Evolutionary conservation across 2,888 invertebrate species (phyloP).

Genomic region (Helobdella robusta): DNA sequence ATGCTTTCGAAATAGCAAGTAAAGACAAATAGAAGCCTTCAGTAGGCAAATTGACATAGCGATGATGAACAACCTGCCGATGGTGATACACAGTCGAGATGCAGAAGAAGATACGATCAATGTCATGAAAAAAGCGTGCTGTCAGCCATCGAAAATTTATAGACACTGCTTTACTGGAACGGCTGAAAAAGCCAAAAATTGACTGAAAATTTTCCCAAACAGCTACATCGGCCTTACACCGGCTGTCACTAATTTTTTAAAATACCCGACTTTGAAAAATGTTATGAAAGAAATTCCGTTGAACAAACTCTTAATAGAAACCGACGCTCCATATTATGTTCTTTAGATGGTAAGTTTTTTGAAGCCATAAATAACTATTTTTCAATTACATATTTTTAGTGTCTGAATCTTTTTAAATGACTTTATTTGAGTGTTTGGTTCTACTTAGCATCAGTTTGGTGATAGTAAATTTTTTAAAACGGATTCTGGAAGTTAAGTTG

Average conservation of each 20-base stretch:
- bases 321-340: conserved; percentile 53
- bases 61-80: conserved; percentile 43
- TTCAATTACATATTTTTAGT: too few relatives aligned
- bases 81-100: conserved; percentile 52
- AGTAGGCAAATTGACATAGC: conserved; percentile 48
- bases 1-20: conserved; percentile 39
- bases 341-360: conserved; percentile 42
- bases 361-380: too few relatives aligned
- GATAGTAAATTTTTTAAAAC: too few relatives aligned
- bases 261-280: conserved; percentile 40
- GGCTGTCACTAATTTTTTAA: conserved; percentile 41
- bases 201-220: conserved; percentile 50
- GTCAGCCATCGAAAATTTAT: conserved; percentile 43
- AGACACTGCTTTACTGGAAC: conserved; percentile 51
- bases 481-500: too few relatives aligned
- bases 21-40: conserved; percentile 48
- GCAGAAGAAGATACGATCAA: conserved; percentile 49
- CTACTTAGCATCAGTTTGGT: too few relatives aligned
- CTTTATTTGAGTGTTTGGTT: too few relatives aligned
- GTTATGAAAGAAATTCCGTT: conserved; percentile 48
- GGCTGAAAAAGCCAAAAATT: conserved; percentile 44
- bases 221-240: conserved; percentile 46
- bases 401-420: too few relatives aligned
- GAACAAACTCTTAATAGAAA: conserved; percentile 50
- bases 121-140: conserved; percentile 47